Percentiles rank a stretch among this genome's conserved stretches.
These are phyloP conservation scores for Tetrao urogallus DNA, from an alignment of 2,113 vertebrate species.

Conservation along the genomic window DNA sequence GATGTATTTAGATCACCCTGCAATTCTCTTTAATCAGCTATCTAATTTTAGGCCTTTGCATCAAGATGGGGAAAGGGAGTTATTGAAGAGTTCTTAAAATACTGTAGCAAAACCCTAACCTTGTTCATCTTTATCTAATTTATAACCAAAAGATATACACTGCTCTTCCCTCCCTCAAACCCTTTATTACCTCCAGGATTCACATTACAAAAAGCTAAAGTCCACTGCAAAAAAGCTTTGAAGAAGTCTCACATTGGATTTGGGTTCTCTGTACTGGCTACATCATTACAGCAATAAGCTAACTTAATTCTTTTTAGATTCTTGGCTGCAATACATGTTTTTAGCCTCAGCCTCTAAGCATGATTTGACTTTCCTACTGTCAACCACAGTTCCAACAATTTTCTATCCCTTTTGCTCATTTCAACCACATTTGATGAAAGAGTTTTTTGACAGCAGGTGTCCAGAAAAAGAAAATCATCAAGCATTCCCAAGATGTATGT, in stretches of 20 bases:
- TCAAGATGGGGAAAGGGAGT: not conserved
- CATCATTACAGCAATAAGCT: not conserved
- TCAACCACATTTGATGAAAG: not conserved
- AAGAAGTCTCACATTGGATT: not conserved
- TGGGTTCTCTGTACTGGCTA: not conserved
- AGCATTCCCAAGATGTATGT: not conserved
- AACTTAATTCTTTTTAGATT: not conserved
- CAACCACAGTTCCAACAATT: not conserved
- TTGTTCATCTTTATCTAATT: conserved; percentile 28
- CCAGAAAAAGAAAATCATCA: not conserved
- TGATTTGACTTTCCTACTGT: not conserved
- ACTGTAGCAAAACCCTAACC: conserved; percentile 12
- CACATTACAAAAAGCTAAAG: not conserved
- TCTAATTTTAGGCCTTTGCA: conserved; percentile 52
- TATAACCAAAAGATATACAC: not conserved
- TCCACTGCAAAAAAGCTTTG: not conserved
- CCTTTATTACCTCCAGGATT: not conserved
- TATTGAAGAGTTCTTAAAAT: conserved; percentile 45
- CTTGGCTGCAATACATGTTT: not conserved
- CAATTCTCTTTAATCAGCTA: conserved; percentile 53
- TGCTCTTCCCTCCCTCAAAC: not conserved
- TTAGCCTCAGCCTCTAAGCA: not conserved
- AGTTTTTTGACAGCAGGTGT: not conserved
- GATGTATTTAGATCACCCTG: not conserved
- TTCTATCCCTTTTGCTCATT: not conserved